Evolutionary conservation across 2,888 invertebrate species (phyloP).

Genomic region (Idaea straminata): DNA sequence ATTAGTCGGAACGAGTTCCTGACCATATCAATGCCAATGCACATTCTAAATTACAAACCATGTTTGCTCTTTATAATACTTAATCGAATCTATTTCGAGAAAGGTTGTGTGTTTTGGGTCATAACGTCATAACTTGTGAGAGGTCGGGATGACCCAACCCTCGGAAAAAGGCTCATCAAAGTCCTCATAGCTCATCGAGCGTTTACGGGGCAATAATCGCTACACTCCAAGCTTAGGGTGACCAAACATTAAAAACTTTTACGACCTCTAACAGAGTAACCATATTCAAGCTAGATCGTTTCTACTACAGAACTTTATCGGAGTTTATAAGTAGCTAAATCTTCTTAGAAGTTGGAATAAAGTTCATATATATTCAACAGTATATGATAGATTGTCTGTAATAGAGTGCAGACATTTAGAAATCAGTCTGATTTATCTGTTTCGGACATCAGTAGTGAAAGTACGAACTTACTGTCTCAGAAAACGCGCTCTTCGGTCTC

Average conservation of each 20-base stretch:
- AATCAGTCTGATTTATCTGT: slow-evolving; percentile 24
- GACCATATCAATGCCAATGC: neutral
- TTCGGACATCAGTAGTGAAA: slow-evolving; percentile 30
- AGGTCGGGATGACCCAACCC: slow-evolving; percentile 2
- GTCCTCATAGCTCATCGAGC: slow-evolving; percentile 3
- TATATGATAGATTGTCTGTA: neutral
- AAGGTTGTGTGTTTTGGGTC: neutral
- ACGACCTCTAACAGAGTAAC: neutral
- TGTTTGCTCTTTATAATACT: neutral
- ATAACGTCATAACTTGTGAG: slow-evolving; percentile 3
- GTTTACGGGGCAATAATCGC: neutral
- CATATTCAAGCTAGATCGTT: neutral
- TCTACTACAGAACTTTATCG: neutral
- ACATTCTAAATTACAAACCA: neutral
- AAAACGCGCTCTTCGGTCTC: slow-evolving; percentile 73
- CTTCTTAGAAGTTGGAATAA: neutral
- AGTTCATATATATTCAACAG: neutral
- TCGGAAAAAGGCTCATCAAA: neutral
- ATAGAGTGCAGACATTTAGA: slow-evolving; percentile 8
- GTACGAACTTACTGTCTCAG: slow-evolving; percentile 63
- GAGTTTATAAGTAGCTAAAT: neutral
- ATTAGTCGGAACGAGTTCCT: no score
- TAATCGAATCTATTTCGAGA: neutral
- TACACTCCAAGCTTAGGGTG: neutral
- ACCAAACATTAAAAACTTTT: neutral